These are phyloP conservation scores for Dromaius novaehollandiae DNA, from an alignment of 2,113 vertebrate genomes.

Conservation along the genomic window DNA sequence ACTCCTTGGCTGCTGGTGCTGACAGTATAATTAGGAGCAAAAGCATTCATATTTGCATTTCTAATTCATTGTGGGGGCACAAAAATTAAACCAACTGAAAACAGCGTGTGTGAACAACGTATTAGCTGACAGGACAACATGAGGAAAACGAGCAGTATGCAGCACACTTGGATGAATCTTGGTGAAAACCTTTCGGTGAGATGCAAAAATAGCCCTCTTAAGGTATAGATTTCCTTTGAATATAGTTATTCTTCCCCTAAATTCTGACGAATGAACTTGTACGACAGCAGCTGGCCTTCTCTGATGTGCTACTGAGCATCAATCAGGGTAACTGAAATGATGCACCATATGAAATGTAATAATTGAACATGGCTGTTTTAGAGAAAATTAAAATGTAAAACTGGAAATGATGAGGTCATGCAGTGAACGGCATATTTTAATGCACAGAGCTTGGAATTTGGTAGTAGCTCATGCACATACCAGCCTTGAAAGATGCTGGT, in stretches of 20 bases:
- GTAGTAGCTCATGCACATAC: not conserved
- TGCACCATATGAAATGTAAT: conserved; percentile 40
- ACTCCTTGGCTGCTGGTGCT: conserved; percentile 9
- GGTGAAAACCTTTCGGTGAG: conserved; percentile 24
- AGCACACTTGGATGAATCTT: not conserved
- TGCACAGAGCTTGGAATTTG: conserved; percentile 39
- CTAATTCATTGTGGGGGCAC: conserved; percentile 2
- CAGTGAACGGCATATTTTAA: conserved; percentile 19
- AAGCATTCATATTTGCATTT: conserved; percentile 18
- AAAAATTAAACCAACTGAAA: conserved; percentile 26
- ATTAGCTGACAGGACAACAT: not conserved
- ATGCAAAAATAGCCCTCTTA: conserved; percentile 46
- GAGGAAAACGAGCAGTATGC: not conserved
- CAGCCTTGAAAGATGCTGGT: not conserved
- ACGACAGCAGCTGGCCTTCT: conserved; percentile 22
- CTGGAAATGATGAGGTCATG: conserved; percentile 54
- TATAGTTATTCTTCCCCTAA: conserved; percentile 39
- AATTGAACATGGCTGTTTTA: conserved; percentile 53
- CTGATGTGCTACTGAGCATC: conserved; percentile 44
- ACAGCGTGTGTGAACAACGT: rapidly evolving
- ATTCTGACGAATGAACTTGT: conserved; percentile 55
- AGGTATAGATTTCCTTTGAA: conserved; percentile 60
- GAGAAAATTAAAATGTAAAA: conserved; percentile 26
- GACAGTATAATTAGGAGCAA: conserved; percentile 46
- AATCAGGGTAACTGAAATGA: conserved; percentile 40